Evolutionary conservation across 2,888 invertebrate species (phyloP), one percentile per base, ranked within the genome.

Genomic region (Pachydiplax longipennis): DNA sequence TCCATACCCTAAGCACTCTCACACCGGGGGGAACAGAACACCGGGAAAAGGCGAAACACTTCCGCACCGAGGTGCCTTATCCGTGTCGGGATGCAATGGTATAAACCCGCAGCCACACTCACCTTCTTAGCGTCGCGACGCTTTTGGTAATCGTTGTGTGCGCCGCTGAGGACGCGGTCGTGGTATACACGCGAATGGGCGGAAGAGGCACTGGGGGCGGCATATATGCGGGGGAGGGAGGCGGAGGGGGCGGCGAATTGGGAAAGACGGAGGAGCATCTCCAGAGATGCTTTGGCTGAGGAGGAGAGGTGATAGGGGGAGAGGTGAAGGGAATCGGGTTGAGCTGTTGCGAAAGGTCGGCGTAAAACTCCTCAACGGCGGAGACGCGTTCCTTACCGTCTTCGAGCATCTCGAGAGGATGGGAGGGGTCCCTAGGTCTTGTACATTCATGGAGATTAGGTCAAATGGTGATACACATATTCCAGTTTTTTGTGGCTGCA

Each of bases 151-250:
- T 37, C 35, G 58, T 31, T 53, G 35, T 31, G 22, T 35, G 87
- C 87, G 87, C 22, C 87, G 37, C 87, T 40, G 40, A 73, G 83
- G 90, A 87, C 90, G 80, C 90, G 48, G 58, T 87, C 73, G 91
- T 73, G 73, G 81, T 81, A 80, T 53, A 87, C 80, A 90, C 90
- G 80, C 35, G 90, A 83, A 90, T 90, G 91, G 73, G 80, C 15
- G 90, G 91, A 91, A 80, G 91, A 90, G 58, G 65, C 87, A 58
- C 73, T 18, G n/a, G 90, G 90, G 80, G 31, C 80, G 40, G 73
- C 25, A 83, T 83, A 83, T 91, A 87, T 83, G 25, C n/a, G 35
- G 35, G 91, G 90, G n/a, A 44, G 91, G 91, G 73, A 25, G 90
- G 4, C 10, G n/a, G n/a, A 35, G 91, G 91, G 35, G 31, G 10